phyloP scores from a whole-genome alignment of 2,113 vertebrate species.

The Spea bombifrons region DNA sequence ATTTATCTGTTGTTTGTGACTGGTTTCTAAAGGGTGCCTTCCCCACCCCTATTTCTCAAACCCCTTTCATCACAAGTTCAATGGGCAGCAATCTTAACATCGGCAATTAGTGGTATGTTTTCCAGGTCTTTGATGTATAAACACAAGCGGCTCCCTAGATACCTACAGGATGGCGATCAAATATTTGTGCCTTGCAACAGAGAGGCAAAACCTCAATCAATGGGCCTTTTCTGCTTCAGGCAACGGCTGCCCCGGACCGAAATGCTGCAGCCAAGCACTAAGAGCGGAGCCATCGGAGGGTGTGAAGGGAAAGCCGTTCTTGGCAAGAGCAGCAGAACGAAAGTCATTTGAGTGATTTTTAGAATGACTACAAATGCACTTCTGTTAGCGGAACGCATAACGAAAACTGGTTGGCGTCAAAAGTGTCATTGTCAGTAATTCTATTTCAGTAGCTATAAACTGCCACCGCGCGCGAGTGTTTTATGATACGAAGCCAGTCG shows the following conservation, averaged over 20 bases:
- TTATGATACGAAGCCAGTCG: too few species aligned
- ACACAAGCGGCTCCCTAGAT: constrained; percentile 22
- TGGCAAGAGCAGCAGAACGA: neutral
- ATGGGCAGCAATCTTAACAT: neutral
- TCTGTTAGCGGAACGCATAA: neutral
- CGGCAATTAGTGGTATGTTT: constrained; percentile 8
- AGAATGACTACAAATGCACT: neutral
- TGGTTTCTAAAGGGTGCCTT: neutral
- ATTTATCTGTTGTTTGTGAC: too few species aligned
- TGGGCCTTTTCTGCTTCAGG: neutral
- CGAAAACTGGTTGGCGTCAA: neutral
- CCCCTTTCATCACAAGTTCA: neutral
- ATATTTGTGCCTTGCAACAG: constrained; percentile 11
- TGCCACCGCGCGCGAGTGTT: neutral
- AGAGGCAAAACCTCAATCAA: neutral
- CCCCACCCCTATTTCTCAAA: neutral
- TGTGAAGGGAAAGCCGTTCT: neutral
- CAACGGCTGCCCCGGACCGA: neutral
- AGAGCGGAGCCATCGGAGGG: neutral
- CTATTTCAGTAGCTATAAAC: neutral
- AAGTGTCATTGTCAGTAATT: constrained; percentile 1
- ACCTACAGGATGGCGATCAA: constrained; percentile 19
- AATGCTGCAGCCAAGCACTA: constrained; percentile 5
- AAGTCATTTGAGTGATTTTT: neutral
- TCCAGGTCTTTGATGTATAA: constrained; percentile 25